These are phyloP conservation scores for Acronicta alni DNA, from an alignment of 2,888 invertebrate genomes.

Conservation along the genomic window DNA sequence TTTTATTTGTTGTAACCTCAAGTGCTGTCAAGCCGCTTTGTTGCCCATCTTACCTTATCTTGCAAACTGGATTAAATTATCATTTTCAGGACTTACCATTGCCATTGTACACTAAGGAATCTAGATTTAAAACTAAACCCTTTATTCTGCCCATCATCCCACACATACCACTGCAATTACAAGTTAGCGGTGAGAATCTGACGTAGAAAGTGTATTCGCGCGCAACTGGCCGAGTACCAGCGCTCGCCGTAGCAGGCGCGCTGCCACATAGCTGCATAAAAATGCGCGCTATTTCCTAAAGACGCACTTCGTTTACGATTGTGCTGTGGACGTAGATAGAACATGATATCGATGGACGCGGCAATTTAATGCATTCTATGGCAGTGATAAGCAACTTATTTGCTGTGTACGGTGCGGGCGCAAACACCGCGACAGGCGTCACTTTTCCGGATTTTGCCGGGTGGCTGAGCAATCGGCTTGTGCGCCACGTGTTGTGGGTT, in stretches of 20 bases:
- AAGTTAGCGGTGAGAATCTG: constrained; percentile 45
- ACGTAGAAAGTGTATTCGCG: constrained; percentile 56
- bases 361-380: constrained; percentile 2
- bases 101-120: background rate
- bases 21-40: too few species aligned
- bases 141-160: background rate
- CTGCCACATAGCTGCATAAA: constrained; percentile 32
- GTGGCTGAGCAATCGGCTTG: too few species aligned
- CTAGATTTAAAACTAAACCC: background rate
- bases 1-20: background rate
- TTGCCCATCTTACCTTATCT: too few species aligned
- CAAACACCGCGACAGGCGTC: too few species aligned
- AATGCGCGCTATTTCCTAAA: constrained; percentile 45
- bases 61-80: too few species aligned
- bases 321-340: background rate
- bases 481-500: too few species aligned
- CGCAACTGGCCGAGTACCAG: constrained; percentile 20
- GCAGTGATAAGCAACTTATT: background rate
- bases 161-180: constrained; percentile 28
- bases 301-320: constrained; percentile 22
- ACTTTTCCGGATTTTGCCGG: too few species aligned
- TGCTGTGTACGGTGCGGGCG: too few species aligned
- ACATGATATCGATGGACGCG: constrained; percentile 6
- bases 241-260: constrained; percentile 6
- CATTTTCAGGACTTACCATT: background rate